Evolutionary conservation across 1,140 invertebrate species (phyloP).

Genomic region (Rhopalosiphum padi): DNA sequence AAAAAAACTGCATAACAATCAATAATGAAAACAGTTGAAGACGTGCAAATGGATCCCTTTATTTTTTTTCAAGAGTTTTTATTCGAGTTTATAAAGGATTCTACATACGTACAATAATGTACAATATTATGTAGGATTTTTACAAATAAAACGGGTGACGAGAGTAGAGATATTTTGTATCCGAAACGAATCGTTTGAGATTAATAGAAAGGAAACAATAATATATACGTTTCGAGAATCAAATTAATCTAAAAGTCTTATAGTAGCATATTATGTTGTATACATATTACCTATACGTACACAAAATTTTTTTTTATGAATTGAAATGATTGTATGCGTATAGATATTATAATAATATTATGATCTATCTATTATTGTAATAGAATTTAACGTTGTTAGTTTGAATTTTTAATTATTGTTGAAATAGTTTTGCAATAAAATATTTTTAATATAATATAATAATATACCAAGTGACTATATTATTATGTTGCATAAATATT

Average conservation of each 20-base stretch:
- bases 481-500: background rate
- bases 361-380: background rate
- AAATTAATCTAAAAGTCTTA: background rate
- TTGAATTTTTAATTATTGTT: background rate
- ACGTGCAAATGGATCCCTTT: background rate
- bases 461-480: too few species aligned
- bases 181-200: background rate
- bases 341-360: too few species aligned
- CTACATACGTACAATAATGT: background rate
- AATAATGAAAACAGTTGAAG: conserved; percentile 32
- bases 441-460: background rate
- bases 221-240: background rate
- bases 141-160: background rate
- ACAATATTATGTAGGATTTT: background rate
- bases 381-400: background rate
- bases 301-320: background rate
- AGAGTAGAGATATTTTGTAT: background rate
- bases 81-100: background rate
- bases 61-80: background rate
- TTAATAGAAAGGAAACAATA: background rate
- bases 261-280: background rate
- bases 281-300: background rate
- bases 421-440: background rate
- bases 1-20: conserved; percentile 5
- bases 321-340: background rate